Base-by-base conservation (phyloP, 37 sponge, comb jelly and placozoan species). In the Beroe forskalii region DNA sequence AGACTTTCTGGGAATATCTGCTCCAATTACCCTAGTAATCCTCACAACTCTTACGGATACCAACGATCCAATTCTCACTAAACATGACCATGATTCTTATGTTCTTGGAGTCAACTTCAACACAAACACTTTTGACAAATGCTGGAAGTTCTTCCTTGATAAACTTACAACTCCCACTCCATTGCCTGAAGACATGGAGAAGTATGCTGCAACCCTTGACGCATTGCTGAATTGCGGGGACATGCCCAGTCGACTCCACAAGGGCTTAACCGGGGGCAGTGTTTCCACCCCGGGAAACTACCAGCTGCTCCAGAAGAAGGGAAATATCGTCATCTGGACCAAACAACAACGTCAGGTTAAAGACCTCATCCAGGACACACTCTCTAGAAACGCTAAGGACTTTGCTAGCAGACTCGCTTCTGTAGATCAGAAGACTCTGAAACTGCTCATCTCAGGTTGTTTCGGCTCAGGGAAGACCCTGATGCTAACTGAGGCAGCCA, bases 291-390 rank as follows among this genome's bases (percentile, higher is more conserved):
- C 66, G 60, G 60, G 60, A 17, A 55, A 19, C 17, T 55, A 55
- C 17, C 60, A 55, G 60, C 60, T 19, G 60, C n/a, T n/a, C n/a
- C 9, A 24, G n/a, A 63, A 63, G 25, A 8, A 63, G 66, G 2
- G 25, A 30, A 63, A 20, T 19, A 20, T 63, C 25, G 66, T 63
- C 14, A 63, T 63, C n/a, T 63, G 66, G 66, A 63, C 66, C 14
- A 63, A 20, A 20, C 66, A 63, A 63, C 66, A 63, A 30, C 9
- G 66, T 3, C 23, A 63, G n/a, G n/a, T 63, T 3, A 63, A 23
- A 63, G 66, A 63, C 25, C 25, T 63, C 25, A 63, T 63, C n/a
- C 66, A 63, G 66, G 66, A 63, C 25, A 63, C 66, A n/a, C 66
- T 63, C 25, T n/a, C 66, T 20, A 19, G n/a, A 20, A 20, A 63